Base-by-base conservation (phyloP, 2,797 vertebrate genomes). In the Aphelocoma californica region DNA sequence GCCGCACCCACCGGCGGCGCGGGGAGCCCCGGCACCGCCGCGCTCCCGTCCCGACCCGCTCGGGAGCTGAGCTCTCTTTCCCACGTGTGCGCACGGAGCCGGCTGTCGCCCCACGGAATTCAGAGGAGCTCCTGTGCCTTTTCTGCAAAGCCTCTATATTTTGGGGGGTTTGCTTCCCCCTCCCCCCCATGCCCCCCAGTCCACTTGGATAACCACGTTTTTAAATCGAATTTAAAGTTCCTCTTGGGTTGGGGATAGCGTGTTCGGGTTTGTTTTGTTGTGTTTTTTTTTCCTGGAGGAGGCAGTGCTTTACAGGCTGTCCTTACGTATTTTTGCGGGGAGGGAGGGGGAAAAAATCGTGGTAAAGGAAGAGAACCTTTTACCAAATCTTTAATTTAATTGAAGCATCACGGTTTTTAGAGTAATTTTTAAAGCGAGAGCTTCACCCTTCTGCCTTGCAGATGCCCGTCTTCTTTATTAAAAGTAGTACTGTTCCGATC, bases 51-150 rank as follows among this genome's bases (percentile, higher is more conserved):
- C n/a, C 60, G n/a, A 17, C 20, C 26, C 1, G 34, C 8, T 31
- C 21, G 38, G 53, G 19, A 58, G 24, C 85, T 3, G 29, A 2
- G 47, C 50, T 8, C 16, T 11, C 7, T 48, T 28, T 15, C 36
- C n/a, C 74, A 47, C 23, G 1, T 8, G 45, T 2, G 11, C 2
- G 18, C 34, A 2, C 3, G 3, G 60, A 64, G 70, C 82, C 45
- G 26, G 70, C 82, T 42, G 26, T 0, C 2, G 12, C 13, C 2
- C 16, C 34, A 2, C 3, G 1, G 21, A 9, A 40, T 72, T 57
- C 13, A 6, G 3, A 28, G 78, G 14, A 14, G 64, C 69, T 64
- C 34, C 53, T 3, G 34, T 6, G 24, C 57, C 42, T 92, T 79
- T 34, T 48, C 81, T 25, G 66, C 15, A 4, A 74, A 77, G 14